Conservation (phyloP, 2,797 vertebrate species). For the Falco rusticolus region DNA sequence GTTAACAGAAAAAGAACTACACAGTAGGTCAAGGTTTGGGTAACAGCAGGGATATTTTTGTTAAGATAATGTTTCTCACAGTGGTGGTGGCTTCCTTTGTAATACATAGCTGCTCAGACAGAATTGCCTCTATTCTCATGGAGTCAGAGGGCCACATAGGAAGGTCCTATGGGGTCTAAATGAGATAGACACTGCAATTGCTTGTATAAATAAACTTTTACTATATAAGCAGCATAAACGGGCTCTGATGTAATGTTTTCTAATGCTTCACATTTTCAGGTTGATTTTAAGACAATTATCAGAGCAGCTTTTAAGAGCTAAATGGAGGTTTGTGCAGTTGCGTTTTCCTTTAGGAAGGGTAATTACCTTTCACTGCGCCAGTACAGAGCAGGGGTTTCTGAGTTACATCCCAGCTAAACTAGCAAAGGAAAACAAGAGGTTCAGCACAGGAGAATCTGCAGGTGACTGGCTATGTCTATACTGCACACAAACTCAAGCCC, state of each 20-base stretch:
- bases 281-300: slow-evolving; percentile 38
- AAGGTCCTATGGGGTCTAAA: background rate
- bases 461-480: background rate
- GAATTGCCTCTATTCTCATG: slow-evolving; percentile 43
- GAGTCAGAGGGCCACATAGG: slow-evolving; percentile 13
- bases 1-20: slow-evolving; percentile 54
- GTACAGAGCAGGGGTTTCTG: background rate
- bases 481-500: background rate
- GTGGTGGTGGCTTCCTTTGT: slow-evolving; percentile 37
- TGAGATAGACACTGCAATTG: background rate
- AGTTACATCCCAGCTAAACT: background rate
- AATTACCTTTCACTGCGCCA: background rate
- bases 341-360: background rate
- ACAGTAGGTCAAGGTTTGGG: slow-evolving; percentile 61
- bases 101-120: slow-evolving; percentile 28
- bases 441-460: background rate
- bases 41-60: slow-evolving; percentile 51
- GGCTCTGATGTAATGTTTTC: background rate
- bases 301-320: slow-evolving; percentile 10
- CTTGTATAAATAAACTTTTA: slow-evolving; percentile 37
- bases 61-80: slow-evolving; percentile 34
- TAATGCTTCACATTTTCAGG: slow-evolving; percentile 8
- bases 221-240: background rate
- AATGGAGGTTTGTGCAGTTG: background rate
- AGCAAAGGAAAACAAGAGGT: background rate